Evolutionary conservation across 2,113 vertebrate genomes (phyloP).

Genomic region (Plotosus lineatus): DNA sequence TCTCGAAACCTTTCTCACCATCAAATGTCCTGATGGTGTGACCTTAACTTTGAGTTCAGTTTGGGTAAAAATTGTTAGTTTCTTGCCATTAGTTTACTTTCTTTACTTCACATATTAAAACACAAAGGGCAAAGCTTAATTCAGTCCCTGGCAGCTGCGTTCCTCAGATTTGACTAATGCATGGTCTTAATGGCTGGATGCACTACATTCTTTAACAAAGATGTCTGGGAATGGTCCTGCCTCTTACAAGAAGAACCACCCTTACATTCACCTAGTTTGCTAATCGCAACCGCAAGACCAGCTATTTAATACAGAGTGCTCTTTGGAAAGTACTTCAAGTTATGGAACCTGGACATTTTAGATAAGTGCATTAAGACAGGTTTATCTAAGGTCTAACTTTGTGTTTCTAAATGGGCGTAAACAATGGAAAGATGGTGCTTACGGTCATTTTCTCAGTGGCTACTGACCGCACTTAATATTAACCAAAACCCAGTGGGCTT

Average conservation of each 20-base stretch:
- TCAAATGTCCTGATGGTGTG: background rate
- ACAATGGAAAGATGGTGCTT: constrained; percentile 9
- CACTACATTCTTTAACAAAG: constrained; percentile 57
- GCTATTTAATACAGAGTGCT: constrained; percentile 60
- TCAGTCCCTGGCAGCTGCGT: constrained; percentile 33
- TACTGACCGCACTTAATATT: constrained; percentile 38
- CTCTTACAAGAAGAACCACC: constrained; percentile 57
- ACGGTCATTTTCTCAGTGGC: constrained; percentile 33
- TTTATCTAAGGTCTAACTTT: constrained; percentile 38
- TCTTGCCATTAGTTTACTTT: background rate
- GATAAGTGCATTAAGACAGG: constrained; percentile 33
- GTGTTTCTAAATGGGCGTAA: constrained; percentile 40
- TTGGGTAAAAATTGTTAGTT: constrained; percentile 1
- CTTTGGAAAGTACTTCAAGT: constrained; percentile 60
- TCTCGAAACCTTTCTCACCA: background rate
- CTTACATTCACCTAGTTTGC: constrained; percentile 64
- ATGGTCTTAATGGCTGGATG: constrained; percentile 48
- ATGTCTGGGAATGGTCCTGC: constrained; percentile 57
- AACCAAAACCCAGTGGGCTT: constrained; percentile 28
- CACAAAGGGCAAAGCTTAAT: constrained; percentile 34
- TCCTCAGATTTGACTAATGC: constrained; percentile 56
- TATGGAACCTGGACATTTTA: constrained; percentile 53
- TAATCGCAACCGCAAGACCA: constrained; percentile 59
- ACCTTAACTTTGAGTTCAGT: background rate
- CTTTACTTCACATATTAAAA: constrained; percentile 15